phyloP scores from a whole-genome alignment of 2,888 invertebrate genomes.

The Pristionchus fissidentatus region DNA sequence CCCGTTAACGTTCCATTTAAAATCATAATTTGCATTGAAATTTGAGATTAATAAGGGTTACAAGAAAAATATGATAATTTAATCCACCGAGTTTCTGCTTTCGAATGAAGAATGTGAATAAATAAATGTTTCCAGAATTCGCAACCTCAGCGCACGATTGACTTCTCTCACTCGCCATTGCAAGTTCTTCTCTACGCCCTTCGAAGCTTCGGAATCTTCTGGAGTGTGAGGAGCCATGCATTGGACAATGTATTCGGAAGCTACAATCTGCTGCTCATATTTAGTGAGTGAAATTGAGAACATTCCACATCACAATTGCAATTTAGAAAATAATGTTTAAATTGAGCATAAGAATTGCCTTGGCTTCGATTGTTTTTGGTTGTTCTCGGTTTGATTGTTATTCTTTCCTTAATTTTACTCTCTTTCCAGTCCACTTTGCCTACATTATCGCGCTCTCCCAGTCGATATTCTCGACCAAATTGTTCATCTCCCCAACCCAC shows the following conservation, averaged over 20 bases:
- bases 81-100: no score
- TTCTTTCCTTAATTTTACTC: background rate
- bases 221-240: background rate
- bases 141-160: background rate
- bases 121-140: no score
- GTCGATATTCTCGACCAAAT: background rate
- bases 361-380: no score
- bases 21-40: no score
- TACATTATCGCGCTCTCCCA: conserved; percentile 27
- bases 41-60: background rate
- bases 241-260: background rate
- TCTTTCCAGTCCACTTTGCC: conserved; percentile 8
- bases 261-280: conserved; percentile 29
- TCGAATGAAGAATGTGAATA: no score
- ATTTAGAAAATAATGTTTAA: no score
- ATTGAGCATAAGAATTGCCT: no score
- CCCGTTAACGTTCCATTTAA: background rate
- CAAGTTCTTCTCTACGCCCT: background rate
- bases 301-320: no score
- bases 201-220: conserved; percentile 14
- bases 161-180: conserved; percentile 23
- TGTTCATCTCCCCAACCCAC: no score
- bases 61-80: background rate
- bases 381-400: no score
- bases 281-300: background rate